These are phyloP conservation scores for Coregonus ussuriensis DNA, from an alignment of 2,797 vertebrate genomes.

Conservation along the genomic window DNA sequence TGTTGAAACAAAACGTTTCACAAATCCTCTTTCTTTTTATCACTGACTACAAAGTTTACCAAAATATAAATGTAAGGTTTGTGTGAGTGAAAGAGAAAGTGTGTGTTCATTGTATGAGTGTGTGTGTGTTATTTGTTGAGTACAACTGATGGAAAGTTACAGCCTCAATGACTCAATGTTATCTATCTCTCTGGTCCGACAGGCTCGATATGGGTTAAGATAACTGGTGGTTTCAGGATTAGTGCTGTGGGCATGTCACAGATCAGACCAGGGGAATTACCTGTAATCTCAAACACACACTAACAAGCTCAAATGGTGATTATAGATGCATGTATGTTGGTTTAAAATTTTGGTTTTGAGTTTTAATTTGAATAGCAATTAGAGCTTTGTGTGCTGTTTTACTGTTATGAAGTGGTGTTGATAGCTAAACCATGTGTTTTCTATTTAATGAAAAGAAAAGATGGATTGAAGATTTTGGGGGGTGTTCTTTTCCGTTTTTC, in stretches of 20 bases:
- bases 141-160: constrained; percentile 75
- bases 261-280: constrained; percentile 86
- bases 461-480: constrained; percentile 83
- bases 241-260: constrained; percentile 95
- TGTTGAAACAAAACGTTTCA: constrained; percentile 12
- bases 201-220: constrained; percentile 99
- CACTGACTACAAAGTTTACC: constrained; percentile 37
- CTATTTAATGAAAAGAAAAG: constrained; percentile 78
- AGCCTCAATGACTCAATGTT: constrained; percentile 91
- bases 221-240: constrained; percentile 99
- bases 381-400: constrained; percentile 96
- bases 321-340: constrained; percentile 99
- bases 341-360: constrained; percentile 73
- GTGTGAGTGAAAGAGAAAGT: constrained; percentile 23
- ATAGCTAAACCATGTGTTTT: constrained; percentile 98
- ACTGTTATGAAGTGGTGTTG: constrained; percentile 98
- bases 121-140: constrained; percentile 21
- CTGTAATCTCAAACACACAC: constrained; percentile 96
- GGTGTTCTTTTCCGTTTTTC: constrained; percentile 77
- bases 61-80: constrained; percentile 50
- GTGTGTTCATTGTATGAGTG: constrained; percentile 1
- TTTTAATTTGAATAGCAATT: constrained; percentile 83
- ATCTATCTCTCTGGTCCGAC: constrained; percentile 99
- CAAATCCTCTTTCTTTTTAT: constrained; percentile 15
- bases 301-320: constrained; percentile 99